These are phyloP conservation scores for Leucopsar rothschildi DNA, from an alignment of 2,113 vertebrate genomes.

Conservation along the genomic window DNA sequence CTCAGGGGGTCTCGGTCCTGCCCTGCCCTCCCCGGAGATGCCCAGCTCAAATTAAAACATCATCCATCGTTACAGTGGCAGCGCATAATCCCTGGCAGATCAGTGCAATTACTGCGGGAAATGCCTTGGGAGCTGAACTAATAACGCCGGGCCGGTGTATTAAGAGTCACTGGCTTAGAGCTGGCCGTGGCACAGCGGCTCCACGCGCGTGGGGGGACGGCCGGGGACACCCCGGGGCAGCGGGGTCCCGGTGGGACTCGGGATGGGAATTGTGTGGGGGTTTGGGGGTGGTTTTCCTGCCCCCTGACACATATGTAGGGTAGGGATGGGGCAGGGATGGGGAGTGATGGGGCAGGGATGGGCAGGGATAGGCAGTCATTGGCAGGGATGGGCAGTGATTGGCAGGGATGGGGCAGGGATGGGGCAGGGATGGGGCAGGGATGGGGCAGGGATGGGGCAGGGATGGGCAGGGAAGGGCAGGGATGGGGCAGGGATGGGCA, in stretches of 20 bases:
- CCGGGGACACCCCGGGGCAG: not conserved
- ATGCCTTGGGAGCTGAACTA: slow-evolving; percentile 37
- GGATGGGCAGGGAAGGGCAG: no score
- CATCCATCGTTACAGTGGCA: slow-evolving; percentile 23
- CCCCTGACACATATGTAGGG: no score
- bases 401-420: no score
- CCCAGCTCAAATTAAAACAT: slow-evolving; percentile 34
- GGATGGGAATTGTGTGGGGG: rapidly evolving
- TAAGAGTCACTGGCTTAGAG: slow-evolving; percentile 21
- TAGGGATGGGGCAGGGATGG: no score
- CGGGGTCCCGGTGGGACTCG: not conserved
- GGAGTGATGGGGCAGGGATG: no score
- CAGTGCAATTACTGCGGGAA: slow-evolving; percentile 58
- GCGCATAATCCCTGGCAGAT: slow-evolving; percentile 51
- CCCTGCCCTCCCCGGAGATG: not conserved
- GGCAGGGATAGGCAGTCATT: no score
- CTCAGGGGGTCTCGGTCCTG: not conserved
- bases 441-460: no score
- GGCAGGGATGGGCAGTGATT: no score
- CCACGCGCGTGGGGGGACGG: not conserved
- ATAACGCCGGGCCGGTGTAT: slow-evolving; percentile 23
- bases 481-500: no score
- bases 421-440: no score
- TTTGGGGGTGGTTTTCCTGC: not conserved
- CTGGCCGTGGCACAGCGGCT: not conserved